Base-by-base conservation (phyloP, 2,113 vertebrate species). In the Elgaria multicarinata region DNA sequence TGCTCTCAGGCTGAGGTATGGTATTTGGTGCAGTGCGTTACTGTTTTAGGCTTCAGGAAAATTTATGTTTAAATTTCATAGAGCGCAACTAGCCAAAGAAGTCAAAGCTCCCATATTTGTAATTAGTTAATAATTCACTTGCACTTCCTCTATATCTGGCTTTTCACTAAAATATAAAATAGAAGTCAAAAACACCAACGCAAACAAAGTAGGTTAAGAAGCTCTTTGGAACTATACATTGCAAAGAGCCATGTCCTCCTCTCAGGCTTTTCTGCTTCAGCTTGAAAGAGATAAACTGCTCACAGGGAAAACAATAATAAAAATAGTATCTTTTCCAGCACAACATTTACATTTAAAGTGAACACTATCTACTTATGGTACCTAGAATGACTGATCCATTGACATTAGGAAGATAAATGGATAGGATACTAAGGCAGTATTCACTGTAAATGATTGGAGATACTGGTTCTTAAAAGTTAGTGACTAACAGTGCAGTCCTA, bases 161-260 rank as follows among this genome's bases (percentile, higher is more conserved):
- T 85, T 36, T 64, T 86, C 64, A 84, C 22, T 87, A 89, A 87
- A 93, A 88, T 4, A 26, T 78, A 89, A 88, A 93, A 86, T 2
- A 31, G 83, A 89, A 93, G 31, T 3, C 2, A 87, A 83, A 91
- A 86, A 31, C 26, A 42, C 46, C 33, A 90, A 92, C 81, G 5
- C 90, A 33, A 90, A 62, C 1, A 90, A 85, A 91, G 20, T 28
- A 86, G 71, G 14, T n/a, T 69, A 88, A 84, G 46, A 26, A 86
- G 36, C 33, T 89, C 81, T 85, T 67, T 55, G 69, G 46, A 85
- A 42, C 2, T 58, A 86, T 10, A 12, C 83, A 74, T 74, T 71
- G 22, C 64, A 62, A 74, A 7, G 18, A 83, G 42, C 42, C 24
- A 42, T 0, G 0, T 50, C 13, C 64, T 89, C 62, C 0, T 3